Base-by-base conservation (phyloP, 2,888 invertebrate genomes). In the Cheilosia grossa region DNA sequence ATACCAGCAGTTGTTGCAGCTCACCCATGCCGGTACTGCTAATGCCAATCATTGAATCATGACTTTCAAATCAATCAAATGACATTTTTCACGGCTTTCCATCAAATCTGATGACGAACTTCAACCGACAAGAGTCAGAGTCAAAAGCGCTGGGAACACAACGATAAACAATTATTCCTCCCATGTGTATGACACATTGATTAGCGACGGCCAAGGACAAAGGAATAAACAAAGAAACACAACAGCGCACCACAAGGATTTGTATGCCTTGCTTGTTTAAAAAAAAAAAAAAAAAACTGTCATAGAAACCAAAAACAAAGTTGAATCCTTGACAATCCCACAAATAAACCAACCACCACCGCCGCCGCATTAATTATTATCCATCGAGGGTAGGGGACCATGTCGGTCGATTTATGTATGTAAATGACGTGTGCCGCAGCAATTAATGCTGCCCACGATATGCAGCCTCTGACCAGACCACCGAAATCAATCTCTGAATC, bases 401-500 rank as follows among this genome's bases (percentile, higher is more conserved):
- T 56, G 66, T 63, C 66, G 63, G 10, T 67, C 81, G 81, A 77
- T 81, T 72, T 75, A 66, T 72, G 81, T 77, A 85, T 85, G 85
- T 81, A 85, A 85, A 85, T 75, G 85, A 81, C 85, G 85, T 85
- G 81, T 85, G 85, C 85, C 85, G 37, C 67, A 77, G 74, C 81
- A 85, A 85, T 85, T 85, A 85, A 85, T 85, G 81, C 75, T 75
- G 83, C 58, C 80, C 83, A 80, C 59, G 74, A 74, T 73, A 58
- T 56, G 67, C 24, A 53, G 7, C 51, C 51, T 58, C 73, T 69
- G 79, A 75, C 83, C 83, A 70, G 24, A 53, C 27, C 17, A 49
- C 54, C 37, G 30, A 42, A 75, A 67, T 74, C 80, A 69, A 51
- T 27, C 47, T 27, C 56, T 19, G 27, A 66, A 59, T 75, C 58